A percentile compares a stretch with the other conserved stretches of the same genome.
Conservation (phyloP, 2,888 invertebrate species). For the Andrena chrysosceles region DNA sequence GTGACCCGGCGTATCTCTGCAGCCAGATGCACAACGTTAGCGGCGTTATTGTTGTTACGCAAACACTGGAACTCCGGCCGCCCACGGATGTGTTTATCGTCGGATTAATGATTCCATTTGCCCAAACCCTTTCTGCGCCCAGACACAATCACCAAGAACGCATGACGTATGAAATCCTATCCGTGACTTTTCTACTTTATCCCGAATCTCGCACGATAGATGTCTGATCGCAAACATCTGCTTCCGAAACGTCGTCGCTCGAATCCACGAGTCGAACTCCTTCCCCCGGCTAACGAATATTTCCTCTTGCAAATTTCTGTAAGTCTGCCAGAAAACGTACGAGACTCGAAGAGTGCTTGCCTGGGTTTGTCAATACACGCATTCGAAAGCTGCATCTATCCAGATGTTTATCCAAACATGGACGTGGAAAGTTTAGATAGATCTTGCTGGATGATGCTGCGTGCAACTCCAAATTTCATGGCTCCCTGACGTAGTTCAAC, state of each 20-base stretch:
- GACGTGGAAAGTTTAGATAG: slow-evolving; percentile 40
- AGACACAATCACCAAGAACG: slow-evolving; percentile 25
- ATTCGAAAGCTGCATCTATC: neutral
- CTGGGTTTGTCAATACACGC: neutral
- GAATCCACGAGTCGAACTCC: no score
- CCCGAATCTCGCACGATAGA: neutral
- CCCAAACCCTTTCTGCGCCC: slow-evolving; percentile 59
- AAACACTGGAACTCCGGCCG: slow-evolving; percentile 65
- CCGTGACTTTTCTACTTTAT: neutral
- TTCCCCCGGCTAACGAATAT: no score
- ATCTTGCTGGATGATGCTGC: slow-evolving; percentile 23
- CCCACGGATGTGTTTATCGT: slow-evolving; percentile 70
- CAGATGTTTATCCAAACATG: no score
- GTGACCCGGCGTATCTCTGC: slow-evolving; percentile 70
- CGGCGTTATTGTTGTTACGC: slow-evolving; percentile 71
- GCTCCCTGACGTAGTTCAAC: slow-evolving; percentile 45
- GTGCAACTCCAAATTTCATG: slow-evolving; percentile 53
- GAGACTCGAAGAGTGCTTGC: neutral
- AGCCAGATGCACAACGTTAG: slow-evolving; percentile 70
- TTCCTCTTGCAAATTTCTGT: no score
- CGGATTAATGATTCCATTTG: slow-evolving; percentile 70
- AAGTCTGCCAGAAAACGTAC: neutral
- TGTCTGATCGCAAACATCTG: no score
- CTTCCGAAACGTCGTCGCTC: no score
- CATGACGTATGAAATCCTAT: slow-evolving; percentile 24